Base-by-base conservation (phyloP, 2,888 invertebrate genomes). In the Lomographa bimaculata region DNA sequence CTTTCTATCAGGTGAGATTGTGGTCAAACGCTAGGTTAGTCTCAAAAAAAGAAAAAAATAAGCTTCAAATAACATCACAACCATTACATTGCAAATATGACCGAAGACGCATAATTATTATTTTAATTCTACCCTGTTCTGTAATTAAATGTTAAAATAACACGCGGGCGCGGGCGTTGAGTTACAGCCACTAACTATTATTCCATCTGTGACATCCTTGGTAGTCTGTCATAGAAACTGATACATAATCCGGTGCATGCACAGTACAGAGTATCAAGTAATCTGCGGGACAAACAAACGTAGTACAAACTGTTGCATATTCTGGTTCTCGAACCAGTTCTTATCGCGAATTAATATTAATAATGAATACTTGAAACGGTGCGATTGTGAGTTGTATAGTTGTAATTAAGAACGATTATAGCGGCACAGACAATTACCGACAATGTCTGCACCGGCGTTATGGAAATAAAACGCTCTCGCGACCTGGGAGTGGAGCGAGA, bases 331-430 rank as follows among this genome's bases (percentile, higher is more conserved):
- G 63, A 80, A 84, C 83, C 78, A 66, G 82, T 83, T 82, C 75
- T 71, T 76, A 75, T 78, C 71, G 78, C 70, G 71, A 79, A 79
- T 83, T 82, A 82, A 82, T 84, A 79, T 79, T 79, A 80, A 82
- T 81, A 82, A 79, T 78, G 80, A 80, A 79, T 78, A 79, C 75
- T 79, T 75, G 76, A 80, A 82, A 77, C 79, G 69, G 73, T 79
- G 74, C 79, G 77, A 77, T 79, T 80, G 79, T 79, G 70, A 74
- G 77, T 75, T 78, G 78, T 79, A 75, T 79, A 75, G 78, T 80
- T 78, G 80, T 83, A 84, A 84, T 84, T 83, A 85, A 79, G 76
- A 65, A 70, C 76, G 77, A 82, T 84, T 81, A 81, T 75, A 78
- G 75, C 79, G 75, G 80, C 72, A 69, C 69, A 57, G 60, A 71